A percentile compares a stretch with the other conserved stretches of the same genome.
Conservation (phyloP, 2,888 invertebrate species). For the Drosophila neotestacea region DNA sequence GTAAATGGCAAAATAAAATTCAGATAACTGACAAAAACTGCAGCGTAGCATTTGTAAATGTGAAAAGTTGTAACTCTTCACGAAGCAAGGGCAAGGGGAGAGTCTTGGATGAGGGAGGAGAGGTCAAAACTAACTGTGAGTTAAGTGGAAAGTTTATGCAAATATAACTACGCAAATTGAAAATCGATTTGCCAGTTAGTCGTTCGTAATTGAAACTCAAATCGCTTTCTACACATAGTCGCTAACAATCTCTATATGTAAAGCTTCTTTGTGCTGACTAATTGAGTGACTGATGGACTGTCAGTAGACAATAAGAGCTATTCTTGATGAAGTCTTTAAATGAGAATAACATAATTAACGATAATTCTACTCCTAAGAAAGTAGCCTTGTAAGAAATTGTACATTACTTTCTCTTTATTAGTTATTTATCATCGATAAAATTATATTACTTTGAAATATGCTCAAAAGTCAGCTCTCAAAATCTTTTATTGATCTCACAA, state of each 20-base stretch:
- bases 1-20: constrained; percentile 37
- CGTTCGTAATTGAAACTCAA: constrained; percentile 25
- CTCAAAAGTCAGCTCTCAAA: too few species aligned
- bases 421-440: too few species aligned
- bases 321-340: neutral
- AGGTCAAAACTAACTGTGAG: constrained; percentile 23
- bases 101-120: neutral
- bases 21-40: constrained; percentile 29
- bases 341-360: neutral
- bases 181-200: constrained; percentile 58
- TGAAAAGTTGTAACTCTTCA: constrained; percentile 38
- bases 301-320: neutral
- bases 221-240: constrained; percentile 18
- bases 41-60: constrained; percentile 37
- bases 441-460: too few species aligned
- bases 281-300: constrained; percentile 6
- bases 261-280: constrained; percentile 1
- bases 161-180: constrained; percentile 52
- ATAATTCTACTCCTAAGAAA: neutral
- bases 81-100: neutral
- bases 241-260: neutral
- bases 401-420: too few species aligned
- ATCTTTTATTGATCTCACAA: too few species aligned
- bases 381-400: too few species aligned
- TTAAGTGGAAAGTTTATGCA: constrained; percentile 47